Conservation (phyloP, 2,113 vertebrate species). For the Archocentrus centrarchus region DNA sequence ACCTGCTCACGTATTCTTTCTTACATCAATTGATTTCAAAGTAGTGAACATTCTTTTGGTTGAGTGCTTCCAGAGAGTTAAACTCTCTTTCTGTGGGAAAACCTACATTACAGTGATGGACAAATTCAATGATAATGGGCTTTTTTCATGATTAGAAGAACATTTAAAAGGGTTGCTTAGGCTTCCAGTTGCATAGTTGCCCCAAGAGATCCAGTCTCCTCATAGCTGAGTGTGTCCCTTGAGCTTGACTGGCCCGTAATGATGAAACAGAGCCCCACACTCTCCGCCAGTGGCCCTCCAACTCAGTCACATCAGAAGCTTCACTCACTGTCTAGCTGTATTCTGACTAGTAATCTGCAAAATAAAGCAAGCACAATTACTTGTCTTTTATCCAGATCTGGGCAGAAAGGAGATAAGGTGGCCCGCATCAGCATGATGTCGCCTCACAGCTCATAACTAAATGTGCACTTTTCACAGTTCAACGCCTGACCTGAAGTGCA, state of each 20-base stretch:
- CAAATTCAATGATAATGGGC: background rate
- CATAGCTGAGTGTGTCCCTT: constrained; percentile 34
- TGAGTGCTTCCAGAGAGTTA: background rate
- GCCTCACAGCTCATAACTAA: constrained; percentile 37
- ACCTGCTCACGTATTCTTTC: background rate
- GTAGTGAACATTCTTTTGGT: background rate
- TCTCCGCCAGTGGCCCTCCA: constrained; percentile 35
- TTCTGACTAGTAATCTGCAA: constrained; percentile 18
- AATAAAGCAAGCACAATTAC: constrained; percentile 42
- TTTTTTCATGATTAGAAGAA: background rate
- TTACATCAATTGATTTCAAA: background rate
- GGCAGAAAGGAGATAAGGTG: background rate
- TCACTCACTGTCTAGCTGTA: constrained; percentile 16
- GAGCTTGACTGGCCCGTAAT: constrained; percentile 30
- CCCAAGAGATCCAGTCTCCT: constrained; percentile 10
- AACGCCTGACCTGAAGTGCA: constrained; percentile 49
- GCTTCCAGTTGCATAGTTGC: constrained; percentile 26
- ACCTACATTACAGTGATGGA: too few species aligned
- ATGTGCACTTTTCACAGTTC: constrained; percentile 26
- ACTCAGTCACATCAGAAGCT: constrained; percentile 34
- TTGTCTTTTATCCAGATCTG: background rate
- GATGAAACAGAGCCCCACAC: constrained; percentile 24
- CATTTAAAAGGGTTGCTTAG: background rate
- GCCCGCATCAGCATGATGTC: constrained; percentile 57
- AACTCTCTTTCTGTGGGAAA: too few species aligned